Evolutionary conservation across 2,113 vertebrate genomes (phyloP), one percentile per base, ranked within the genome.

Genomic region (Bostrychus sinensis): DNA sequence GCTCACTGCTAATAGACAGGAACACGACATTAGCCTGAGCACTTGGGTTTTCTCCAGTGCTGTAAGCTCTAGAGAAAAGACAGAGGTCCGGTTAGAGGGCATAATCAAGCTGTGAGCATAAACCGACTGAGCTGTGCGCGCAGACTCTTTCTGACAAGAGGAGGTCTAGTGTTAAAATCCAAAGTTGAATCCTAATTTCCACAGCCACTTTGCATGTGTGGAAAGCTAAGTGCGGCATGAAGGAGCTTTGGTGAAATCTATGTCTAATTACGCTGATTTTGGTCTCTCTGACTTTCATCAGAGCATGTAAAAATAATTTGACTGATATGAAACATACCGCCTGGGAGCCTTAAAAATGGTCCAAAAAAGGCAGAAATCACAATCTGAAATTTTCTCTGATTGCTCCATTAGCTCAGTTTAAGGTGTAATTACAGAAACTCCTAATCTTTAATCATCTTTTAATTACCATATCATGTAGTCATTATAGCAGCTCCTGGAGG

Each of bases 361-460:
- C 64, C 70, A 12, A 75, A 36, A 30, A 56, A 28, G 9, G 51
- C n/a, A 36, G 30, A 30, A 55, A 5, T 37, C 48, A 67, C 64
- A 81, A 77, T 73, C 63, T 80, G 13, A 77, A 75, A 64, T 72
- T 80, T 78, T 61, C 57, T 70, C 64, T 83, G 84, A 86, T 86
- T 88, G 84, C 80, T 62, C 72, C 80, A 82, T 80, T 81, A 82
- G 78, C 72, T 83, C 41, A 74, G 61, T 85, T 82, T 70, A 85
- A 89, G 86, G 84, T 89, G 82, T 85, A 87, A 89, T 87, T 89
- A 85, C 70, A 30, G 45, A 84, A 86, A 85, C 62, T 86, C 48
- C 82, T 81, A 85, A 87, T 89, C 84, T 87, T 82, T 82, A 75
- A 89, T 89, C 78, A 85, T 82, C 72, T 84, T 80, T 82, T 87